Evolutionary conservation across 2,797 vertebrate genomes (phyloP).

Genomic region (Sebastes aleutianus): DNA sequence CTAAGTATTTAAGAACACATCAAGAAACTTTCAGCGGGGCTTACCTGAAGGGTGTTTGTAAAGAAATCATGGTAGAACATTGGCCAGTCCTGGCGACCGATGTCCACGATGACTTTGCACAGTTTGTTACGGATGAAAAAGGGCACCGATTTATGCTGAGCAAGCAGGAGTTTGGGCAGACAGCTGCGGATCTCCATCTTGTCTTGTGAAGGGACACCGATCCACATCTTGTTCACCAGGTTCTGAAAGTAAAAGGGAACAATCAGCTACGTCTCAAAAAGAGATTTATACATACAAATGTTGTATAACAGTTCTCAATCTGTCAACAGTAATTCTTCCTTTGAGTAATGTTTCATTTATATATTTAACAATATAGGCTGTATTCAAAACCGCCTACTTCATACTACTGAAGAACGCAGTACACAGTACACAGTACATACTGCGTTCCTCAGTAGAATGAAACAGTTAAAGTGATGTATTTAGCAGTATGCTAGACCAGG

Average conservation of each 20-base stretch:
- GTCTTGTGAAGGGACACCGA: slow-evolving; percentile 94
- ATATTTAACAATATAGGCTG: background rate
- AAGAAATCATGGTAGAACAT: slow-evolving; percentile 99
- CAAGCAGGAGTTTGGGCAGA: slow-evolving; percentile 94
- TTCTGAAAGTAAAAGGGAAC: slow-evolving; percentile 80
- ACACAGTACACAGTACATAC: too few relatives aligned
- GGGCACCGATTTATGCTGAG: slow-evolving; percentile 94
- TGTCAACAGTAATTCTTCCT: background rate
- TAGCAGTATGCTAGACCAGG: too few relatives aligned
- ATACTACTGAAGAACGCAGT: too few relatives aligned
- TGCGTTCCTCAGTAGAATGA: too few relatives aligned
- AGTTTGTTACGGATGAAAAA: slow-evolving; percentile 98
- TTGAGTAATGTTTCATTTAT: background rate
- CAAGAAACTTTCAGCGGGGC: background rate
- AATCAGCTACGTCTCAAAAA: background rate
- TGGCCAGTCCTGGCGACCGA: slow-evolving; percentile 98
- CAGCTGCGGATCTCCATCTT: slow-evolving; percentile 98
- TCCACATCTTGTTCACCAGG: slow-evolving; percentile 99
- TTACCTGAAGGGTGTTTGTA: slow-evolving; percentile 96
- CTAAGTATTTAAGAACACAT: background rate
- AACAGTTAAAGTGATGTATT: too few relatives aligned
- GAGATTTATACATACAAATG: background rate
- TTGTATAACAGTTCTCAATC: background rate
- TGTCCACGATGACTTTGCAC: slow-evolving; percentile 98
- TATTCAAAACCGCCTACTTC: too few relatives aligned